Conservation (phyloP, 2,797 vertebrate species). For the Rhabdomys pumilio region DNA sequence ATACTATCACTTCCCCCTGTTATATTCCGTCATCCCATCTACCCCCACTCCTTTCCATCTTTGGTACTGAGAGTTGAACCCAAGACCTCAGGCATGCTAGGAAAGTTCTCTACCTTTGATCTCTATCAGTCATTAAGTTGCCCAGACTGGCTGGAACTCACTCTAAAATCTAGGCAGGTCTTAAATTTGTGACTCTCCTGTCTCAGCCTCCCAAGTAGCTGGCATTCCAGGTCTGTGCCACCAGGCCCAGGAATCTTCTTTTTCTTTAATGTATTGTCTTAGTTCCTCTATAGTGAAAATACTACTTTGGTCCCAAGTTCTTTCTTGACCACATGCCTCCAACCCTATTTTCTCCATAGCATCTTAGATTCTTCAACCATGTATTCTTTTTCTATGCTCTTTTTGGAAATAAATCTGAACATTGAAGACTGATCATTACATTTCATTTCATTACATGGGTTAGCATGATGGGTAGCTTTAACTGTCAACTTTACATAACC, state of each 20-base stretch:
- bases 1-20: neutral
- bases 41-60: neutral
- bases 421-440: slow-evolving; percentile 9
- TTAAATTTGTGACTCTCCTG: neutral
- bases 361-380: slow-evolving; percentile 47
- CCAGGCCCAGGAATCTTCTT: neutral
- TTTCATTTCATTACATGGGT: slow-evolving; percentile 50
- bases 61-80: neutral
- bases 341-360: neutral
- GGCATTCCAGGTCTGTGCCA: neutral
- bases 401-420: slow-evolving; percentile 34
- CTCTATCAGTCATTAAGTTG: neutral
- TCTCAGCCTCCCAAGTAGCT: neutral
- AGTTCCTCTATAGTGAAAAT: slow-evolving; percentile 48
- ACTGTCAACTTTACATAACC: neutral
- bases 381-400: slow-evolving; percentile 21
- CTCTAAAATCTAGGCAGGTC: neutral
- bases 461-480: neutral
- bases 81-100: neutral
- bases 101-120: neutral
- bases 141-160: neutral
- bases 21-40: neutral
- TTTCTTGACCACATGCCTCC: neutral
- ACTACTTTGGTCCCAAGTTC: neutral
- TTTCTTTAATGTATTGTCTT: slow-evolving; percentile 64